A percentile compares a stretch with the other conserved stretches of the same genome.
Conservation (phyloP, 2,888 invertebrate genomes). For the Chrysolina haemoptera region DNA sequence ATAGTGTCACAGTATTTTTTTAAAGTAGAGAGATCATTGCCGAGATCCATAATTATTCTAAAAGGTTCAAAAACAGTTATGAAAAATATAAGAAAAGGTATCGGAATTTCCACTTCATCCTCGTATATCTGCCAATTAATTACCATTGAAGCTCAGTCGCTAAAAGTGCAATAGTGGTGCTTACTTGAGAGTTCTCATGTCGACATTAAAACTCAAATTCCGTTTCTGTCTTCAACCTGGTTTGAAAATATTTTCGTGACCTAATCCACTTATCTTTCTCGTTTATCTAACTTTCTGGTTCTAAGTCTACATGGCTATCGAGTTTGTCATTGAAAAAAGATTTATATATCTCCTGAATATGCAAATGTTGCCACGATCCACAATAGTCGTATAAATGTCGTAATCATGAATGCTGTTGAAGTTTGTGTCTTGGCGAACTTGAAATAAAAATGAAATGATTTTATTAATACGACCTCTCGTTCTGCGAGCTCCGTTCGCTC, state of each 20-base stretch:
- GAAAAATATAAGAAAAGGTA: no score
- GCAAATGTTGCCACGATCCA: constrained; percentile 13
- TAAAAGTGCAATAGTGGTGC: no score
- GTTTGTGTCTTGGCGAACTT: constrained; percentile 2
- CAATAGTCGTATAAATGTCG: constrained; percentile 1
- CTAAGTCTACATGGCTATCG: neutral
- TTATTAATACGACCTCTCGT: constrained; percentile 9
- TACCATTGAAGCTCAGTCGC: no score
- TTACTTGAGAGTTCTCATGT: neutral
- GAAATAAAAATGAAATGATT: neutral
- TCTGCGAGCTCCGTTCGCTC: neutral
- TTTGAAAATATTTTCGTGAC: neutral
- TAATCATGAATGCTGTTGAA: neutral
- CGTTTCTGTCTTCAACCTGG: neutral
- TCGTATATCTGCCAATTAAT: no score
- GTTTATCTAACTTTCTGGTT: neutral
- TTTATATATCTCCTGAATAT: constrained; percentile 20
- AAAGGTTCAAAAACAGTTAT: no score
- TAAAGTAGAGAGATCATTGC: no score
- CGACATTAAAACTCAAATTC: neutral
- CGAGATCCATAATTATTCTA: no score
- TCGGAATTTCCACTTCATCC: no score
- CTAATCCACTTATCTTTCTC: constrained; percentile 15
- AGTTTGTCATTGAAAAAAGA: constrained; percentile 13
- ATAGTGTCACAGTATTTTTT: no score